phyloP scores from a whole-genome alignment of 2,113 vertebrate genomes.

The Erinaceus europaeus region DNA sequence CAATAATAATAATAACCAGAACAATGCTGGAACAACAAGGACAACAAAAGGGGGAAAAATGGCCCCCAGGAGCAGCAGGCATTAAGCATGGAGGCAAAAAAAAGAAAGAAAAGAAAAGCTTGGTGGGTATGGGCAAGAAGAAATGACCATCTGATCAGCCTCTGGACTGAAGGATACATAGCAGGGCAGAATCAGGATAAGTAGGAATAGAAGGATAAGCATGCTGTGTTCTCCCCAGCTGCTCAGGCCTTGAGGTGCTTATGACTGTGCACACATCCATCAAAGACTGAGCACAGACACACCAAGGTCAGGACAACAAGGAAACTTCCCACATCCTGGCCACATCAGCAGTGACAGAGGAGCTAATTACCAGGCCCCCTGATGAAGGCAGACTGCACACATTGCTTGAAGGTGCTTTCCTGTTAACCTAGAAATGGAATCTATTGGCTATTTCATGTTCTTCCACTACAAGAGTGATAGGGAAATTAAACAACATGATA shows the following conservation, averaged over 20 bases:
- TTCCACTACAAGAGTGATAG: too few relatives aligned
- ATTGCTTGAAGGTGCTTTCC: slow-evolving; percentile 58
- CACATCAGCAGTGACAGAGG: slow-evolving; percentile 74
- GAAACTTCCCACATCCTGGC: slow-evolving; percentile 44
- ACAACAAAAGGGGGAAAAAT: too few relatives aligned
- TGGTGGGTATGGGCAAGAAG: neutral
- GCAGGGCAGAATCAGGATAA: slow-evolving; percentile 38
- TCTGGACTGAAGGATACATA: neutral
- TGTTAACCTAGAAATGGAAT: too few relatives aligned
- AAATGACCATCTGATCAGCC: slow-evolving; percentile 25
- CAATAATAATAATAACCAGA: too few relatives aligned
- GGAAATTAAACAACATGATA: too few relatives aligned
- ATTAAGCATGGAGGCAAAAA: too few relatives aligned
- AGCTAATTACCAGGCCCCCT: slow-evolving; percentile 76
- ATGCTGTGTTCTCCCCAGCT: slow-evolving; percentile 53
- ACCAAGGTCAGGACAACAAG: slow-evolving; percentile 78
- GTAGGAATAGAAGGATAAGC: slow-evolving; percentile 61
- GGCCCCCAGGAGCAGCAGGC: too few relatives aligned
- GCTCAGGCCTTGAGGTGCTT: slow-evolving; percentile 62
- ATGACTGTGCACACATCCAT: slow-evolving; percentile 63
- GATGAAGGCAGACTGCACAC: slow-evolving; percentile 61
- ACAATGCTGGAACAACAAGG: too few relatives aligned
- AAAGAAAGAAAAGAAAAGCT: too few relatives aligned
- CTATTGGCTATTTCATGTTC: too few relatives aligned
- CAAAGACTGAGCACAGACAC: slow-evolving; percentile 50